Evolutionary conservation across 2,888 invertebrate species (phyloP), one percentile per base, ranked within the genome.

Genomic region (Trichogramma dendrolimi): DNA sequence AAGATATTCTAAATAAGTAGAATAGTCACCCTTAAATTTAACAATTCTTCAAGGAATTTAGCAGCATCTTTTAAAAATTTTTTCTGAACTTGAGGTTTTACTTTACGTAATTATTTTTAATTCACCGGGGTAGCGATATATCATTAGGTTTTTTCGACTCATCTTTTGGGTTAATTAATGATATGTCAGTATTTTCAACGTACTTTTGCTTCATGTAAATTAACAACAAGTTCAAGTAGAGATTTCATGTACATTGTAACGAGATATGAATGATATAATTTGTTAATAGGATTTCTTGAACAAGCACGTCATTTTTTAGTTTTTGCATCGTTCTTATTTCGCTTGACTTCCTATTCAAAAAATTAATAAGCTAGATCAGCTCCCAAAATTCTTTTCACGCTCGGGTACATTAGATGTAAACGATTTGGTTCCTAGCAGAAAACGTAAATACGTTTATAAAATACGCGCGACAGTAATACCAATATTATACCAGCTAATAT

Each of bases 291-390:
- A 62, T 67, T 60, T 27, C 67, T 62, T 7, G 71, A 55, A 10
- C 51, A 14, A 1, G 50, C 44, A 27, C 63, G 55, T 48, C 70
- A 68, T 14, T 61, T 47, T 58, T 69, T 67, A 11, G 59, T 66
- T 47, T 67, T 51, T 42, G n/a, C 8, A 56, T 40, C 7, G n/a
- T 49, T 4, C 65, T 50, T 38, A 56, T 51, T 51, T 57, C 62
- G 14, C 57, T 10, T 4, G 53, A 61, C 59, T 51, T 71, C 64
- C 5, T 68, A 60, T 43, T 65, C 65, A 60, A 73, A 73, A 62
- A 67, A 72, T 44, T 54, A 51, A 48, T 42, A 73, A 58, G 14
- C 73, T 69, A 49, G 71, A 64, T 71, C 73, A 73, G 74, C 72
- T 58, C 72, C 70, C 5, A 72, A 39, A 7, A 75, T 68, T 58